These are phyloP conservation scores for Drosophila rhopaloa DNA, from an alignment of 1,140 invertebrate genomes.

Conservation along the genomic window DNA sequence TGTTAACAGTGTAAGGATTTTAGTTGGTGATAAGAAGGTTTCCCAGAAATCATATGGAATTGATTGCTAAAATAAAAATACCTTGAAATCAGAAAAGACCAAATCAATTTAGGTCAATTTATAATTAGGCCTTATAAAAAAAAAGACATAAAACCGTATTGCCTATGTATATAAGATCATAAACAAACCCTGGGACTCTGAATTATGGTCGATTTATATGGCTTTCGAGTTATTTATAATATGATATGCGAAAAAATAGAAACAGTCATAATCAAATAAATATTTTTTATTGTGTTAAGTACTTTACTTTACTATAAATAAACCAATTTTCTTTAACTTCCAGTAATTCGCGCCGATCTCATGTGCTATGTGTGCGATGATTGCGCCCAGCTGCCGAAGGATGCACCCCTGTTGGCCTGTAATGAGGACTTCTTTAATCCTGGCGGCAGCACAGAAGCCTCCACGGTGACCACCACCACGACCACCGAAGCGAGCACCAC, in stretches of 20 bases:
- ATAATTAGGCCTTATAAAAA: background rate
- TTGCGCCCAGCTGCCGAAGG: constrained; percentile 46
- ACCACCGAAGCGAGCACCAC: constrained; percentile 35
- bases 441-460: constrained; percentile 62
- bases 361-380: constrained; percentile 81
- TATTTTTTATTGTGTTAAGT: no score
- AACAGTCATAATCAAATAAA: background rate
- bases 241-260: no score
- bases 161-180: background rate
- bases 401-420: constrained; percentile 64
- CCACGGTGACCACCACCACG: constrained; percentile 59
- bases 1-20: background rate
- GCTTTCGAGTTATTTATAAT: background rate
- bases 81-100: background rate
- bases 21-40: background rate
- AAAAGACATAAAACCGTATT: background rate
- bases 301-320: no score
- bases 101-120: background rate
- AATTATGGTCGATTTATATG: background rate
- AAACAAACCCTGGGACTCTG: background rate
- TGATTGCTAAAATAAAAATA: background rate
- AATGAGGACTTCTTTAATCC: constrained; percentile 73
- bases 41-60: no score
- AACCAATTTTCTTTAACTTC: background rate
- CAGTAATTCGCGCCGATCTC: constrained; percentile 62